Conservation (phyloP, 1,140 invertebrate species). For the Cataglyphis hispanica region DNA sequence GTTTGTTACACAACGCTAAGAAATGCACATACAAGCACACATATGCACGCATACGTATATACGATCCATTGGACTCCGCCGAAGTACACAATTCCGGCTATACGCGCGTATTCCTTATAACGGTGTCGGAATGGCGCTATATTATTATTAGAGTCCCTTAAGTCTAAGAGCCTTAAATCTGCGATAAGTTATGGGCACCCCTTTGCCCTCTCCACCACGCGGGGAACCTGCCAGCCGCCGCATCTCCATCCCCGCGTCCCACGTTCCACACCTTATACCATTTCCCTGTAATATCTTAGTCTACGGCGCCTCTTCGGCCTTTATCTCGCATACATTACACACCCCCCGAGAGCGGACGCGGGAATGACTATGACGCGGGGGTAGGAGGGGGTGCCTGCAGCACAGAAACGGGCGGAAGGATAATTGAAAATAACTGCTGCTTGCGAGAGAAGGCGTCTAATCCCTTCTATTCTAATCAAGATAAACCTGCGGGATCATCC, state of each 20-base stretch:
- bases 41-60: not conserved
- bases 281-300: slow-evolving; percentile 86
- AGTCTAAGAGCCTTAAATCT: slow-evolving; percentile 88
- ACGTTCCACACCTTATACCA: slow-evolving; percentile 83
- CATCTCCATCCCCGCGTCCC: slow-evolving; percentile 35
- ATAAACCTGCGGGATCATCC: slow-evolving; percentile 80
- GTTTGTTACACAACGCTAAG: slow-evolving; percentile 2
- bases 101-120: slow-evolving; percentile 82
- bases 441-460: slow-evolving; percentile 79
- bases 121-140: slow-evolving; percentile 83
- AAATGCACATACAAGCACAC: not conserved
- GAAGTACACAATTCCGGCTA: slow-evolving; percentile 68
- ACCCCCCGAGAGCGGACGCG: slow-evolving; percentile 68
- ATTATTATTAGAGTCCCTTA: slow-evolving; percentile 88
- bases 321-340: slow-evolving; percentile 87
- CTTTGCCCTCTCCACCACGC: slow-evolving; percentile 77
- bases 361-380: slow-evolving; percentile 72
- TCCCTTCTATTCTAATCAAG: slow-evolving; percentile 81
- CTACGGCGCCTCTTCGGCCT: slow-evolving; percentile 84
- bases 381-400: slow-evolving; percentile 31
- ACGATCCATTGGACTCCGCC: slow-evolving; percentile 43
- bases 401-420: slow-evolving; percentile 78
- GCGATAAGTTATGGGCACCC: slow-evolving; percentile 87
- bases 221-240: slow-evolving; percentile 67
- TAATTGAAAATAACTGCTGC: slow-evolving; percentile 87